Conservation (phyloP, 2,113 vertebrate species). For the Dinomys branickii region DNA sequence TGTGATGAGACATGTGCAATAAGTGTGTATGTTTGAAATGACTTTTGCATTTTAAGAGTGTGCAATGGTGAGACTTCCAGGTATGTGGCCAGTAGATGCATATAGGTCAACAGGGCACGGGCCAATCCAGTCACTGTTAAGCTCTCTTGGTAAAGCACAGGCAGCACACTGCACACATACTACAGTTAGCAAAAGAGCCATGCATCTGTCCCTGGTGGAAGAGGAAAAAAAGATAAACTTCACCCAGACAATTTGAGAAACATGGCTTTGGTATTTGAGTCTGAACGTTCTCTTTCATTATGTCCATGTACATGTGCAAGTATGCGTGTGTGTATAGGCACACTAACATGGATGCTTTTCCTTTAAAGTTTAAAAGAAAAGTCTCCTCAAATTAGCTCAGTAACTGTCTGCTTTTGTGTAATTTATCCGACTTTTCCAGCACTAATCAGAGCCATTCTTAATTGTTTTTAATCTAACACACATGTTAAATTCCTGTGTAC, state of each 20-base stretch:
- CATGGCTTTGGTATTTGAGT: neutral
- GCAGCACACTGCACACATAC: neutral
- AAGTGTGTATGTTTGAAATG: neutral
- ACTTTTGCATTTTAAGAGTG: neutral
- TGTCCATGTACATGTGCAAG: neutral
- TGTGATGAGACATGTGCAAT: neutral
- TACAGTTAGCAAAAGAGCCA: neutral
- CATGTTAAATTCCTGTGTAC: neutral
- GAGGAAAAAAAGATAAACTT: neutral
- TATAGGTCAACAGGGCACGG: neutral
- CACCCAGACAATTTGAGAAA: neutral
- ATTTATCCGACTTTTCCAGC: neutral
- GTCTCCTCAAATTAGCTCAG: slow-evolving; percentile 4
- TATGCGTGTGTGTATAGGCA: neutral
- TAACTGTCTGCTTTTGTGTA: neutral
- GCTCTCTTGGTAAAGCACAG: neutral
- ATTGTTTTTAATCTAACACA: neutral
- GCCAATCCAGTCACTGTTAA: neutral
- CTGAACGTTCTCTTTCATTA: neutral
- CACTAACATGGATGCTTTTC: neutral
- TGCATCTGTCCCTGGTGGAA: neutral
- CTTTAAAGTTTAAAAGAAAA: slow-evolving; percentile 28
- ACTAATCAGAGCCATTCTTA: neutral
- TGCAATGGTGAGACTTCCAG: neutral
- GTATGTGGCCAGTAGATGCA: neutral